Evolutionary conservation across 2,113 vertebrate species (phyloP), one percentile per base, ranked within the genome.

Genomic region (Picathartes gymnocephalus): DNA sequence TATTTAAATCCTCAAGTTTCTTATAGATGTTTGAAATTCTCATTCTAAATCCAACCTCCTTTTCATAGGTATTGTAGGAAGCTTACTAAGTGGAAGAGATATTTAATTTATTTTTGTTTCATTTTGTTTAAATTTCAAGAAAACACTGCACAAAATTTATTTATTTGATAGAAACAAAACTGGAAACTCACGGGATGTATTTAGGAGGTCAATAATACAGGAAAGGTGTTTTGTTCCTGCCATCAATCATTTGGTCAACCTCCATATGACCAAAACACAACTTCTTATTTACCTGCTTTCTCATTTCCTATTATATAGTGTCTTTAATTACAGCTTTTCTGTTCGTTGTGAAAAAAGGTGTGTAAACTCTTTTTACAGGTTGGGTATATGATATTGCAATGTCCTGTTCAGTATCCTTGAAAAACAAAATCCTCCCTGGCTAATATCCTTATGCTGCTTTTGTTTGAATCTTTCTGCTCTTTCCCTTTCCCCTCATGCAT

Each of bases 121-220:
- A 40, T 71, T 90, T 81, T 44, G 7, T n/a, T 76, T 33, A 11
- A 22, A 31, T 58, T 82, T 35, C 33, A 47, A 73, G 44, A 17
- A 78, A 86, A 78, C 21, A 5, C 1, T 62, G 25, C 18, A 31
- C 24, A 45, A 73, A 91, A 83, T 35, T 30, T 56, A 56, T 54
- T 54, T 35, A 15, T 9, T 60, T 1, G 4, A 45, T 44, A 65
- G 27, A 76, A 89, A 15, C 6, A 62, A 66, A 84, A 27, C 3
- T 31, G 2, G 81, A 62, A 89, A 61, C 5, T 62, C 47, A 58
- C 11, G 50, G 15, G 8, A 58, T 40, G 47, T 4, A 73, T 17
- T 17, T 10, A 44, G 3, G 4, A 69, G 7, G 23, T 47, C 56
- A 74, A 23, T 45, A 58, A 71, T 4, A 30, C 0, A 0, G 4